Percentiles rank a stretch among this genome's conserved stretches.
phyloP scores from a whole-genome alignment of 2,113 vertebrate species.

The Misgurnus anguillicaudatus region DNA sequence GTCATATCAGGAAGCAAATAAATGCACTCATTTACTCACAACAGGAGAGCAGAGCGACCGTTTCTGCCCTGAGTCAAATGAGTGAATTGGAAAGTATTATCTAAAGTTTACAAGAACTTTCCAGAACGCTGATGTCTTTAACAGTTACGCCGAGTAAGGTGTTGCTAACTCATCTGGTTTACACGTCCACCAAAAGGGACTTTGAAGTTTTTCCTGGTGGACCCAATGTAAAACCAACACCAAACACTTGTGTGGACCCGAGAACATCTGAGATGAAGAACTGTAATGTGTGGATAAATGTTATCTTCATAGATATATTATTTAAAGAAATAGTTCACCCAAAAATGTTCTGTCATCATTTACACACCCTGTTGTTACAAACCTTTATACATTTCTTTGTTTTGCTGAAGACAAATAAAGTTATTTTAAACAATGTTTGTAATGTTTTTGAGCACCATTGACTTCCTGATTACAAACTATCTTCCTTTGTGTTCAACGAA shows the following conservation, averaged over 20 bases:
- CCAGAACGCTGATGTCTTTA: neutral
- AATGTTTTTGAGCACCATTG: too few relatives aligned
- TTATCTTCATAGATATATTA: too few relatives aligned
- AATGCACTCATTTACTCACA: neutral
- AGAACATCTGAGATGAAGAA: neutral
- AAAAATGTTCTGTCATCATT: too few relatives aligned
- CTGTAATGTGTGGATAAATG: neutral
- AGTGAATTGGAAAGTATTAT: neutral
- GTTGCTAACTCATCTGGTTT: constrained; percentile 66
- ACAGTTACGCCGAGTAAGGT: constrained; percentile 13
- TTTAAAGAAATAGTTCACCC: too few relatives aligned
- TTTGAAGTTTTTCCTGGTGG: constrained; percentile 67
- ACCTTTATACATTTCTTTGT: too few relatives aligned
- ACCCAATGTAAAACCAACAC: constrained; percentile 63
- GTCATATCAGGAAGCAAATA: constrained; percentile 12
- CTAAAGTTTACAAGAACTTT: neutral
- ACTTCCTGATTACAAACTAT: too few relatives aligned
- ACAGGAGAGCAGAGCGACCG: too few relatives aligned
- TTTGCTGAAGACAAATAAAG: too few relatives aligned
- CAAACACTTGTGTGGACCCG: constrained; percentile 56
- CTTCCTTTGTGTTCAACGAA: too few relatives aligned
- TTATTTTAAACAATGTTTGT: too few relatives aligned
- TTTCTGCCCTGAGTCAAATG: neutral
- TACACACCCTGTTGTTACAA: too few relatives aligned
- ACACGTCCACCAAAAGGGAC: constrained; percentile 71